Evolutionary conservation across 2,888 invertebrate species (phyloP).

Genomic region (Trichopoda pennipes): DNA sequence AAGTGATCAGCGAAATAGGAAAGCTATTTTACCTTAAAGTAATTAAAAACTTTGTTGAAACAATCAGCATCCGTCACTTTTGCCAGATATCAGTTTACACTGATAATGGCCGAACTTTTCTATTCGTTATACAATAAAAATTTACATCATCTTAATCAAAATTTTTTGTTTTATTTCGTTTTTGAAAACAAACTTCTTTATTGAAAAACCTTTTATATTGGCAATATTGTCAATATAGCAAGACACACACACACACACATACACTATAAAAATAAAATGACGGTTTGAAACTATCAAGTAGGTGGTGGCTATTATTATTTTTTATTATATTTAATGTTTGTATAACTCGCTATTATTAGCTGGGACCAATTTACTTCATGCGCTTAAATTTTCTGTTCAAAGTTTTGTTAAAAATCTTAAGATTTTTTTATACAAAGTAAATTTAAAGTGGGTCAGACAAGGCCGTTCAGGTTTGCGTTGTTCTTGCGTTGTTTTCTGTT

Average conservation of each 20-base stretch:
- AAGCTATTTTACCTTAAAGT: no score
- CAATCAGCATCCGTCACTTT: no score
- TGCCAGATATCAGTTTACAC: no score
- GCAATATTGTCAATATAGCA: no score
- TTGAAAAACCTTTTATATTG: no score
- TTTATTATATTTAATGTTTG: slow-evolving; percentile 15
- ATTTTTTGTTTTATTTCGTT: no score
- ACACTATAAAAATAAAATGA: slow-evolving; percentile 14
- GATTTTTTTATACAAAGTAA: slow-evolving; percentile 55
- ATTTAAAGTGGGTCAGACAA: slow-evolving; percentile 78
- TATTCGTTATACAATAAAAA: no score
- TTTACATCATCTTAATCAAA: no score
- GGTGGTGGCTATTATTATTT: slow-evolving; percentile 40
- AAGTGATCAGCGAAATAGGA: no score
- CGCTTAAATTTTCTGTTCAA: background rate
- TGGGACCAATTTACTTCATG: background rate
- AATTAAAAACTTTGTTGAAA: no score
- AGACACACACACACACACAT: slow-evolving; percentile 13
- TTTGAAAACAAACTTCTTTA: no score
- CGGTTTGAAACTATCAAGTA: slow-evolving; percentile 42
- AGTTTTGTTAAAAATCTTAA: slow-evolving; percentile 3
- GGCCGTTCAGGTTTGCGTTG: slow-evolving; percentile 72
- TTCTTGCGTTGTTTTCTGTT: slow-evolving; percentile 18
- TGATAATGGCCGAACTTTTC: no score
- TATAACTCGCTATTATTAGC: background rate